Percentiles rank a stretch among this genome's conserved stretches.
These are phyloP conservation scores for Exaiptasia diaphana DNA, from an alignment of 64 coral and sea anemone species.

Conservation along the genomic window DNA sequence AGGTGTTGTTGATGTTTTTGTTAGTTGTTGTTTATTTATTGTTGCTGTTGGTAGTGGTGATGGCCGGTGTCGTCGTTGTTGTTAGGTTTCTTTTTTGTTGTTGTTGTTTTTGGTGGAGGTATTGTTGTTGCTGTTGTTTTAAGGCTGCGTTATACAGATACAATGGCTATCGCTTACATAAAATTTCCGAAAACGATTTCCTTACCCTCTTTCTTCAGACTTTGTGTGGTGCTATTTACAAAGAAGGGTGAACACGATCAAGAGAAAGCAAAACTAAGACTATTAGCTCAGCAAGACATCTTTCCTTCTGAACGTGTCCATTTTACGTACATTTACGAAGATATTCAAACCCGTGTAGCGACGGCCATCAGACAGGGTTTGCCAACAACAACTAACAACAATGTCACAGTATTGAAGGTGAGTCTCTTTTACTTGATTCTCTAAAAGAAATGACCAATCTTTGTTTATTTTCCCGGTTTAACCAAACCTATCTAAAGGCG, in stretches of 20 bases:
- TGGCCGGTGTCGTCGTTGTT: no score
- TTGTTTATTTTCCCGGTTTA: neutral
- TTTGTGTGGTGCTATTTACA: conserved; percentile 83
- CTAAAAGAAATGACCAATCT: neutral
- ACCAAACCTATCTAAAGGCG: no score
- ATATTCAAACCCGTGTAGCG: conserved; percentile 48
- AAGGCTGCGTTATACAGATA: no score
- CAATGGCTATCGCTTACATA: no score
- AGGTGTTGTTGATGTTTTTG: no score
- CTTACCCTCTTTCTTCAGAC: conserved; percentile 14
- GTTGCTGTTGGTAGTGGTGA: no score
- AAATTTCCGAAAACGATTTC: no score
- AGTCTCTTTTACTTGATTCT: neutral
- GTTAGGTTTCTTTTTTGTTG: no score
- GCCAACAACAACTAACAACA: neutral
- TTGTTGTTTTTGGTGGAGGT: no score
- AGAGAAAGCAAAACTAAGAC: conserved; percentile 47
- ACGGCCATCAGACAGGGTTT: conserved; percentile 24
- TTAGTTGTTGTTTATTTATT: no score
- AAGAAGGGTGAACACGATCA: conserved; percentile 45
- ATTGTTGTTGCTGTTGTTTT: no score
- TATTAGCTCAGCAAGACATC: conserved; percentile 21
- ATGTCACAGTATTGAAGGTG: conserved; percentile 49
- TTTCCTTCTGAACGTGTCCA: conserved; percentile 45
- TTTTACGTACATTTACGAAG: conserved; percentile 78